A percentile compares a stretch with the other conserved stretches of the same genome.
Evolutionary conservation across 2,113 vertebrate species (phyloP).

Genomic region (Capra hircus): DNA sequence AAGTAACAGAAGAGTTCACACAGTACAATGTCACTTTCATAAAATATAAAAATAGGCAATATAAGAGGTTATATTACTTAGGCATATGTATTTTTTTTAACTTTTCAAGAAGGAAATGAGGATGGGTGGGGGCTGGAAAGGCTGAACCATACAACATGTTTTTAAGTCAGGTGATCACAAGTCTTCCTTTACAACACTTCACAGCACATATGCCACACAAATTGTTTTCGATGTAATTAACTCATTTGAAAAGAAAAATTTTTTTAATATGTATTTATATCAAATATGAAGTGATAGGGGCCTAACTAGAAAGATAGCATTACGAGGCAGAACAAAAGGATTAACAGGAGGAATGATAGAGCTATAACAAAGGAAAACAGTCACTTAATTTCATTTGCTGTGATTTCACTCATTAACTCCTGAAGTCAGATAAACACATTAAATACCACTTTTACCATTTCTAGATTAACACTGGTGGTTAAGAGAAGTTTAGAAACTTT

Average conservation of each 20-base stretch:
- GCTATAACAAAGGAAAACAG: background rate
- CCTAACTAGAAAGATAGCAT: background rate
- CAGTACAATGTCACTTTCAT: background rate
- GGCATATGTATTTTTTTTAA: background rate
- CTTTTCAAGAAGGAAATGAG: background rate
- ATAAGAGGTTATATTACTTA: background rate
- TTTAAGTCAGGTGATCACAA: background rate
- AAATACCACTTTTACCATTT: background rate
- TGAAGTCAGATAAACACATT: background rate
- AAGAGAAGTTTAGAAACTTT: background rate
- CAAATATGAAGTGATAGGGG: background rate
- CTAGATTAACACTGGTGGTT: background rate
- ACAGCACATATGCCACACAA: background rate
- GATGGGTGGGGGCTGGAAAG: rapidly evolving
- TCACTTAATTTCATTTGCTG: background rate
- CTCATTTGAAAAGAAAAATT: background rate
- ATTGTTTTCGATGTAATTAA: background rate
- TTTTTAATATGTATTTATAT: background rate
- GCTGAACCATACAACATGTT: background rate
- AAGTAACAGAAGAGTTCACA: background rate
- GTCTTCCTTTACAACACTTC: background rate
- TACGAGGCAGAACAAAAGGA: background rate
- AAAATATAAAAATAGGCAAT: background rate
- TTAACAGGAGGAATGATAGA: background rate
- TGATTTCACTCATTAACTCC: background rate